Base-by-base conservation (phyloP, 1,140 invertebrate genomes). In the Macrotrachela quadricornifera region DNA sequence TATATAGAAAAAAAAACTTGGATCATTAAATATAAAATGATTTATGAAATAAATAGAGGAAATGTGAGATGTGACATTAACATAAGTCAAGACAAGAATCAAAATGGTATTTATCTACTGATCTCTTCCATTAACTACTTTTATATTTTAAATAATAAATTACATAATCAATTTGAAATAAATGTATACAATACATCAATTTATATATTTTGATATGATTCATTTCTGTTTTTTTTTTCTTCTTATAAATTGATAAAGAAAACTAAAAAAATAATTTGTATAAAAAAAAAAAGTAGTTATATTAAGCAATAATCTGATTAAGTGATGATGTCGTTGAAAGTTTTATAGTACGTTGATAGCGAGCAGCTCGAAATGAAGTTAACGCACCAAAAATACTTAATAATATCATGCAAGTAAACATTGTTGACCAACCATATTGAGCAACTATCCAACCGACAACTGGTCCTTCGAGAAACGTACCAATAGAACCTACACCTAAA, bases 401-500 rank as follows among this genome's bases (percentile, higher is more conserved):
- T 0, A 62, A 52, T 15, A 74, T 67, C 67, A 75, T 71, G n/a
- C 72, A 57, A 37, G 67, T 63, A 46, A 75, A 69, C 64, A 74
- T 69, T 17, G 68, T 64, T n/a, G 63, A 62, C 73, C 73, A 75
- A n/a, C 73, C 71, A 56, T 67, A 72, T 10, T 57, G 55, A 11
- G 66, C 63, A 10, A 70, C 63, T 1, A 74, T 60, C 15, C 66
- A 57, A 14, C 71, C 72, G 50, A 75, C 66, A 8, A 75, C 49
- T 17, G 74, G 74, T 3, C 74, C 74, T 59, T 75, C 70, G 18
- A 74, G 55, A 43, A 74, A 70, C 9, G 72, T 71, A 1, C 74
- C 74, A 44, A 75, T 57, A 52, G 70, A 73, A 10, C 73, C 73
- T 61, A 75, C 67, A n/a, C n/a, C n/a, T n/a, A n/a, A n/a, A n/a